Evolutionary conservation across 2,888 invertebrate genomes (phyloP).

Genomic region (Tillus elongatus): DNA sequence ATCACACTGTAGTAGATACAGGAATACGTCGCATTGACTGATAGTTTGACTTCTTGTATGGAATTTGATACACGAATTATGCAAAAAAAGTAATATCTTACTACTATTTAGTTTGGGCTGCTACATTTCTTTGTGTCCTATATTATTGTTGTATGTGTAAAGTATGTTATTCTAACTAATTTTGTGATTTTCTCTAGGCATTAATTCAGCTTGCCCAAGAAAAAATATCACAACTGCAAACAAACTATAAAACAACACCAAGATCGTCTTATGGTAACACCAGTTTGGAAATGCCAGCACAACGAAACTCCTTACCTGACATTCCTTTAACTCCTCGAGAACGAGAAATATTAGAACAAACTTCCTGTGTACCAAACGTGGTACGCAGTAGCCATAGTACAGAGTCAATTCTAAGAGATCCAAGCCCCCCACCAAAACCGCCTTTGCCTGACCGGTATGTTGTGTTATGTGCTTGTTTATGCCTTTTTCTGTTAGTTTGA

Average conservation of each 20-base stretch:
- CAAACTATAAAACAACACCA: slow-evolving; percentile 38
- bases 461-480: slow-evolving; percentile 23
- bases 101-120: too few relatives aligned
- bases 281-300: slow-evolving; percentile 44
- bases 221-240: slow-evolving; percentile 53
- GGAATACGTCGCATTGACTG: too few relatives aligned
- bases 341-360: slow-evolving; percentile 55
- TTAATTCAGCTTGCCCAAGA: slow-evolving; percentile 72
- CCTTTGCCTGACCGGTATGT: slow-evolving; percentile 57
- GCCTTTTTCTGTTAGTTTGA: too few relatives aligned
- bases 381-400: slow-evolving; percentile 71
- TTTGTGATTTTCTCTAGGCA: too few relatives aligned
- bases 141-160: too few relatives aligned
- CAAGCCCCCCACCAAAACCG: slow-evolving; percentile 78
- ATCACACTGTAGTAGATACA: too few relatives aligned
- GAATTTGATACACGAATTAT: too few relatives aligned
- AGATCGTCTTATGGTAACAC: slow-evolving; percentile 39
- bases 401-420: slow-evolving; percentile 65
- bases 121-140: too few relatives aligned
- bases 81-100: too few relatives aligned
- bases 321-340: slow-evolving; percentile 77
- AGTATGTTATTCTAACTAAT: too few relatives aligned
- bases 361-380: slow-evolving; percentile 36
- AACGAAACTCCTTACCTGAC: slow-evolving; percentile 65
- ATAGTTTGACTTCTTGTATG: too few relatives aligned